phyloP scores from a whole-genome alignment of 2,888 invertebrate species.

The Xestia sexstrigata region DNA sequence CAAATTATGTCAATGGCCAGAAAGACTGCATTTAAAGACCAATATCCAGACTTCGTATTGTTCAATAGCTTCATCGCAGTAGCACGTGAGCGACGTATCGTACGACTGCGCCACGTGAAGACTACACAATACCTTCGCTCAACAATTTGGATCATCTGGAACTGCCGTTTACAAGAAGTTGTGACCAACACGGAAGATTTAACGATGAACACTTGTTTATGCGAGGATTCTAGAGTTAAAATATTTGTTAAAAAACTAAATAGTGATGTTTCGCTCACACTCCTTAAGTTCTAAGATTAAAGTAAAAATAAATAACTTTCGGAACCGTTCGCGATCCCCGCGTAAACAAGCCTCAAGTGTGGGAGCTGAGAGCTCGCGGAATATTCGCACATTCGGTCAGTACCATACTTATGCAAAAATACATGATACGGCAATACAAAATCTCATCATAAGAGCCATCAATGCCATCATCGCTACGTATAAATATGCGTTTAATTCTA shows the following conservation, averaged over 20 bases:
- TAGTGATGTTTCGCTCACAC: conserved; percentile 55
- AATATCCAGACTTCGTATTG: too few species aligned
- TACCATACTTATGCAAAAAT: conserved; percentile 82
- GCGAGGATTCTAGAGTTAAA: conserved; percentile 54
- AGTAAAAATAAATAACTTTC: conserved; percentile 61
- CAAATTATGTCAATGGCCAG: background rate
- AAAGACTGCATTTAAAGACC: background rate
- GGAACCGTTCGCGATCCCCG: conserved; percentile 46
- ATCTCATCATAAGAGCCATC: conserved; percentile 83
- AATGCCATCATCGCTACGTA: conserved; percentile 76
- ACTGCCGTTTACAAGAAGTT: conserved; percentile 28
- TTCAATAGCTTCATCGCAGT: too few species aligned
- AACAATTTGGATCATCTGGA: conserved; percentile 36
- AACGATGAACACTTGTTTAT: conserved; percentile 45
- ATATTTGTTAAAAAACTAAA: conserved; percentile 52
- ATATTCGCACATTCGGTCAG: conserved; percentile 49
- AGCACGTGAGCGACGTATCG: conserved; percentile 14
- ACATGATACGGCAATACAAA: conserved; percentile 81
- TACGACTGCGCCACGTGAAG: conserved; percentile 24
- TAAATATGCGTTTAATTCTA: conserved; percentile 78
- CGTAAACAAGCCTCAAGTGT: conserved; percentile 38
- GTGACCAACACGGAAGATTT: conserved; percentile 46
- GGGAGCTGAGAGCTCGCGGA: conserved; percentile 37
- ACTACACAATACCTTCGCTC: conserved; percentile 43
- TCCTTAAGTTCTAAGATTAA: conserved; percentile 53